These are phyloP conservation scores for Catagonus wagneri DNA, from an alignment of 2,113 vertebrate genomes.

Conservation along the genomic window DNA sequence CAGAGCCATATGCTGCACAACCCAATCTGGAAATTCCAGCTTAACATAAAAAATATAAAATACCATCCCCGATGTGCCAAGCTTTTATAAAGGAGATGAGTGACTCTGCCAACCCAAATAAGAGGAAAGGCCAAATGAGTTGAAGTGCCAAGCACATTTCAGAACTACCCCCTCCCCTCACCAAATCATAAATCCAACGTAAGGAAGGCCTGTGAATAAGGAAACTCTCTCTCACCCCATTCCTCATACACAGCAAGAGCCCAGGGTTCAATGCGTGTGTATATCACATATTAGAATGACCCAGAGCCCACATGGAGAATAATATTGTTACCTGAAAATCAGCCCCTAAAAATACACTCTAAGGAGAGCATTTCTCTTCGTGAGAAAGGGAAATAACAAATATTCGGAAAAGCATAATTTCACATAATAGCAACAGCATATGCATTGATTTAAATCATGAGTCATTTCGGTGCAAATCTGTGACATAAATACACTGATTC, in stretches of 20 bases:
- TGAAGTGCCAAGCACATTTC: slow-evolving; percentile 64
- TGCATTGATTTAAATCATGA: slow-evolving; percentile 13
- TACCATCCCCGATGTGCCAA: slow-evolving; percentile 22
- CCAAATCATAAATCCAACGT: slow-evolving; percentile 60
- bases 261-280: not conserved
- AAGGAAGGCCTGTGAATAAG: slow-evolving; percentile 64
- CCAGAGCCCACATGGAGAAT: not conserved
- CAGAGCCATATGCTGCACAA: slow-evolving; percentile 67
- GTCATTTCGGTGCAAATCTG: not conserved
- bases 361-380: not conserved
- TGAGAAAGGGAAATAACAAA: slow-evolving; percentile 20
- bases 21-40: slow-evolving; percentile 74
- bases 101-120: slow-evolving; percentile 51
- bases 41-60: slow-evolving; percentile 57
- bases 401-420: not conserved
- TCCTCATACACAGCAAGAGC: not conserved
- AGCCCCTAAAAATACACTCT: not conserved
- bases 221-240: not conserved
- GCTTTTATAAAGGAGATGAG: slow-evolving; percentile 72
- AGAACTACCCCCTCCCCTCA: not conserved
- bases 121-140: slow-evolving; percentile 57
- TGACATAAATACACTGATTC: slow-evolving; percentile 5
- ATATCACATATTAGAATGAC: not conserved
- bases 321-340: not conserved
- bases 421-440: not conserved